Evolutionary conservation across 2,113 vertebrate genomes (phyloP), one percentile per base, ranked within the genome.

Genomic region (Calonectris borealis): DNA sequence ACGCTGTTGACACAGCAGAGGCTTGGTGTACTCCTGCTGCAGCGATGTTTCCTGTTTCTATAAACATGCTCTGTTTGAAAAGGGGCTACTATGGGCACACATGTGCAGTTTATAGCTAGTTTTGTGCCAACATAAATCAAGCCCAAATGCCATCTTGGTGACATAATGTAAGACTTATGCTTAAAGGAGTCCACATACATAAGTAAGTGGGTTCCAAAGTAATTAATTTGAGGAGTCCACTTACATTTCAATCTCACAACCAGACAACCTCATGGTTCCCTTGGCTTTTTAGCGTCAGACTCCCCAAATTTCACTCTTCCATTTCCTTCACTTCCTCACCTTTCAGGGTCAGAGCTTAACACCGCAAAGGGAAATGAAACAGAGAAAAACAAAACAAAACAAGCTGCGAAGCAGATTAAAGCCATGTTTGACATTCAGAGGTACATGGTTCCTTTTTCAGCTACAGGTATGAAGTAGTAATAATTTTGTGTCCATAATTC

Each of bases 101-200:
- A 54, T 61, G 83, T 96, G 96, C 54, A 54, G 90, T 97, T 98
- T 97, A 97, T 88, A 94, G 96, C 73, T 64, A 80, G 27, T 68
- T 78, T 32, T 44, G 49, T 97, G 97, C 96, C 97, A 98, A 96
- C 73, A 83, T 89, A 98, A 98, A 98, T 97, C 95, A 96, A 95
- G 82, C 48, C 24, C 88, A 89, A 96, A 98, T 97, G 95, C 96
- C 97, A 97, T 91, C 84, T 91, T 15, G 1, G 51, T 97, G 97
- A 98, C 97, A 96, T 98, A 86, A 97, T 84, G 46, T 48, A 76
- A 62, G 95, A 57, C 26, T 54, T 90, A 42, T 16, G 78, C 90
- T 96, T 96, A 49, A 87, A 86, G 83, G 96, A 95, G 54, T 87
- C 84, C 96, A 95, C 87, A 95, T 52, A 65, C 90, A 94, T 36